Base-by-base conservation (phyloP, 2,888 invertebrate species). In the Ariolimax columbianus region DNA sequence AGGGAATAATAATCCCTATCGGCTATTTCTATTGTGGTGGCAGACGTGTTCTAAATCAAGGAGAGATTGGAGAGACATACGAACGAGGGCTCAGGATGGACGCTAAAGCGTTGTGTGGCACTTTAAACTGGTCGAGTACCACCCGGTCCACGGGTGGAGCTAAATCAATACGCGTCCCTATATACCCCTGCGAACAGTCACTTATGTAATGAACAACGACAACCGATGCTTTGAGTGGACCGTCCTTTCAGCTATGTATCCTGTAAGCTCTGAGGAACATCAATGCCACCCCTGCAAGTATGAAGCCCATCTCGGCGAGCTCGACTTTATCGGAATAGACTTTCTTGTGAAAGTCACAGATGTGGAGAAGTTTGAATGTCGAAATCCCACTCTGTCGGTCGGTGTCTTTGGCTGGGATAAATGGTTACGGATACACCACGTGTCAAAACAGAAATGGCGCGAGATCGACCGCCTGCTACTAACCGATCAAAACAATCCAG, bases 221-320 rank as follows among this genome's bases (percentile, higher is more conserved):
- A 73, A 73, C 73, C 73, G 43, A 33, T 73, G 73, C 43, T 73
- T 73, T 19, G 73, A 70, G 23, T 70, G 70, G 70, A 26, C 40
- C 14, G 4, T n/a, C n/a, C n/a, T 73, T 6, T 2, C n/a, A 26
- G 40, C n/a, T 6, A 2, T 73, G 7, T 43, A 73, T n/a, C 43
- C 40, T 6, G 73, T 11, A 0, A n/a, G n/a, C n/a, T n/a, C n/a
- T n/a, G 3, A 43, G 36, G 3, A 38, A 4, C 70, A 70, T 23
- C 38, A 36, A 70, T 1, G 38, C 17, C 11, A 23, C 9, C 36
- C 66, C 6, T 6, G 7, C 3, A 66, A 6, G 4, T 66, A 66
- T 33, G 11, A 70, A 19, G 38, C 9, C 17, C 70, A 70, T 23
- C 70, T 70, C 23, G 38, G 38, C 26, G 23, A 70, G 70, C 70